phyloP scores from a whole-genome alignment of 2,113 vertebrate species.

The Zootoca vivipara region DNA sequence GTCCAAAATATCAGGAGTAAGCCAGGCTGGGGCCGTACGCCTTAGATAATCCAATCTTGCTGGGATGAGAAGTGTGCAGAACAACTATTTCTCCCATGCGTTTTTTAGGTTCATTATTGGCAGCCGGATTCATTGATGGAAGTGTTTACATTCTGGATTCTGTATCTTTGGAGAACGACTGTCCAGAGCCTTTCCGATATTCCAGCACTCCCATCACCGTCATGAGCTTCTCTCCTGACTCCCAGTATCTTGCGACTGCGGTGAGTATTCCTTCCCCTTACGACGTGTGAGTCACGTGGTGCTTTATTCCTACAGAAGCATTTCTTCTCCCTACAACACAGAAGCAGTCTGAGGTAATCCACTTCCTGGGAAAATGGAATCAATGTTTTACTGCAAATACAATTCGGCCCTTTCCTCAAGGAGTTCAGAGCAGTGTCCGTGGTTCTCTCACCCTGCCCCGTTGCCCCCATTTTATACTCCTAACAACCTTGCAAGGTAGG shows the following conservation, averaged over 20 bases:
- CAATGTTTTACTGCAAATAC: neutral
- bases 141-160: slow-evolving; percentile 84
- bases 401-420: neutral
- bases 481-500: neutral
- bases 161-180: slow-evolving; percentile 77
- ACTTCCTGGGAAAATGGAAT: neutral
- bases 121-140: slow-evolving; percentile 85
- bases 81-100: neutral
- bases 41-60: neutral
- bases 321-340: too few relatives aligned
- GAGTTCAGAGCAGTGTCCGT: rapidly evolving
- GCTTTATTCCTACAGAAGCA: neutral
- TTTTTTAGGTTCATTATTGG: slow-evolving; percentile 83
- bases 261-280: slow-evolving; percentile 71
- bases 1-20: neutral
- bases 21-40: neutral
- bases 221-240: slow-evolving; percentile 87
- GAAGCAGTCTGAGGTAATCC: neutral
- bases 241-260: slow-evolving; percentile 87
- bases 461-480: neutral
- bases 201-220: slow-evolving; percentile 79
- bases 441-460: neutral
- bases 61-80: rapidly evolving
- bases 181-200: slow-evolving; percentile 75
- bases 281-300: rapidly evolving